These are phyloP conservation scores for Fulmarus glacialis DNA, from an alignment of 2,113 vertebrate species.

Conservation along the genomic window DNA sequence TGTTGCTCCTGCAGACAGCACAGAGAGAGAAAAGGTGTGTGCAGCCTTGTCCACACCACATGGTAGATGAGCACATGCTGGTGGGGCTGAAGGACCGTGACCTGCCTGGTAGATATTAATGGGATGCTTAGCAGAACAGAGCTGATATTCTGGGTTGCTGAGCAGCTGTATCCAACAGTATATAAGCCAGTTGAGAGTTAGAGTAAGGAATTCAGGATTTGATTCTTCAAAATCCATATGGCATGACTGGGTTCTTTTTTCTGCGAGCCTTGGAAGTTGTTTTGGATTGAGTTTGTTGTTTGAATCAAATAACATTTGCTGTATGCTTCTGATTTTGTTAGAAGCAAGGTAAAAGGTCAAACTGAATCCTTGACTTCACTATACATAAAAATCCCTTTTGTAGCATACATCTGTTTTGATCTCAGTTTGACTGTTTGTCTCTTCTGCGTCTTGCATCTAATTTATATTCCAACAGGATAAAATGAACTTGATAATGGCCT, in stretches of 20 bases:
- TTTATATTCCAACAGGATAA: constrained; percentile 42
- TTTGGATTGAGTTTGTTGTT: not conserved
- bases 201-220: not conserved
- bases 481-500: constrained; percentile 46
- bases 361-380: not conserved
- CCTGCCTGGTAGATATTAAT: not conserved
- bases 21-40: not conserved
- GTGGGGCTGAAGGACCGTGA: not conserved
- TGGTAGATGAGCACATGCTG: not conserved
- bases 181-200: not conserved
- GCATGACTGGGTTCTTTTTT: not conserved
- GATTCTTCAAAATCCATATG: not conserved
- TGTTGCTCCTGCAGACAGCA: not conserved
- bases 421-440: constrained; percentile 2
- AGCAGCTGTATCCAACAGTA: not conserved
- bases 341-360: not conserved
- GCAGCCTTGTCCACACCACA: fast-evolving
- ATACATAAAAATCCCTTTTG: not conserved
- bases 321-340: not conserved
- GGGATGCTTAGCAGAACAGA: not conserved
- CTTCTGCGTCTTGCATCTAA: not conserved
- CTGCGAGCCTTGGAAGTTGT: not conserved
- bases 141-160: not conserved
- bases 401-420: not conserved
- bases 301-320: not conserved